Conservation (phyloP, 1,140 invertebrate genomes). For the Laupala kohalensis region DNA sequence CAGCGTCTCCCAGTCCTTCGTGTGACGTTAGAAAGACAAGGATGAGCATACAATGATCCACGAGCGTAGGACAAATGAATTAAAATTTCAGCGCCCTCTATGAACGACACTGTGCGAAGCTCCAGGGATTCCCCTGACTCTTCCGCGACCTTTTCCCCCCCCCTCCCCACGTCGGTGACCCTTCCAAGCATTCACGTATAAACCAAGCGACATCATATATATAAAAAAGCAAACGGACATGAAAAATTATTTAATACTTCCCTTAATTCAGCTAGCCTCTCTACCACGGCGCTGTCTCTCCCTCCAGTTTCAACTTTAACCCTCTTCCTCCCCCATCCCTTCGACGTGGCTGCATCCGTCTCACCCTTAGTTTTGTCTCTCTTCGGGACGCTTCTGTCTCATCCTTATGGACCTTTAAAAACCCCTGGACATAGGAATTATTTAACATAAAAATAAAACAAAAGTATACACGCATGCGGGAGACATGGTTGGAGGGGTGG, state of each 20-base stretch:
- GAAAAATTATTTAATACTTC: conserved; percentile 16
- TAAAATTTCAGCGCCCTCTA: conserved; percentile 12
- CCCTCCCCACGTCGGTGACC: not conserved
- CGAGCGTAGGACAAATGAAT: conserved; percentile 9
- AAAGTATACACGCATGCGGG: conserved; percentile 1
- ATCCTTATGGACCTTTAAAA: conserved; percentile 10
- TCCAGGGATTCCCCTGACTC: not conserved
- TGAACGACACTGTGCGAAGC: conserved; percentile 9
- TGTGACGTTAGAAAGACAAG: not conserved
- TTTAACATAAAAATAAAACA: conserved; percentile 10
- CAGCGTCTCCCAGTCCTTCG: too few relatives aligned
- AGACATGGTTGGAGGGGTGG: not conserved
- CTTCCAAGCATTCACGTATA: not conserved
- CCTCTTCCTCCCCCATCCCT: not conserved
- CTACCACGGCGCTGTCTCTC: not conserved
- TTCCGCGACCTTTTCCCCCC: not conserved
- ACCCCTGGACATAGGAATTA: conserved; percentile 10
- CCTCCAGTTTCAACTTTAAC: not conserved
- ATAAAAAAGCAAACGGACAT: conserved; percentile 13
- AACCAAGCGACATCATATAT: not conserved
- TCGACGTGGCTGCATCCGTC: not conserved
- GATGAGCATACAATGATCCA: not conserved
- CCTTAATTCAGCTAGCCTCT: conserved; percentile 11
- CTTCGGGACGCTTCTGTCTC: not conserved
- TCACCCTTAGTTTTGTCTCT: not conserved